phyloP scores from a whole-genome alignment of 2,888 invertebrate genomes.

The Heteromyza rotundicornis region DNA sequence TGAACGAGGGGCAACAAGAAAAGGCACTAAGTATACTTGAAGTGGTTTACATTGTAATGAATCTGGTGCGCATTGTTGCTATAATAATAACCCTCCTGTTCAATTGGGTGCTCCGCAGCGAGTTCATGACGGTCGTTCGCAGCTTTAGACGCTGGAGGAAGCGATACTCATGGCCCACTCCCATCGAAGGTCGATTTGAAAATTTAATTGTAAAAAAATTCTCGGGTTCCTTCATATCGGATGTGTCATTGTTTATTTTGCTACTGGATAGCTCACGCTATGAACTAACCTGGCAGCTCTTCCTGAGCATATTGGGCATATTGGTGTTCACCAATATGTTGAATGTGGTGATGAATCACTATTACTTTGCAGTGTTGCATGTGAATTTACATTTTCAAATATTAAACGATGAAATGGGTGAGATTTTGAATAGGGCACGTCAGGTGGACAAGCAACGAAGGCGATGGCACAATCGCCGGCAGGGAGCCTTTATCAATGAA shows the following conservation, averaged over 20 bases:
- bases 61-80: not conserved
- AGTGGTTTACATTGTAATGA: not conserved
- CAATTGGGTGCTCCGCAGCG: not conserved
- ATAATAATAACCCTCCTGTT: not conserved
- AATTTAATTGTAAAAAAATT: not conserved
- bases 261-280: not conserved
- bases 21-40: too few relatives aligned
- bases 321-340: not conserved
- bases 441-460: not conserved
- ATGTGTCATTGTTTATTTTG: not conserved
- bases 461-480: too few relatives aligned
- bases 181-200: too few relatives aligned
- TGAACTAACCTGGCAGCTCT: not conserved
- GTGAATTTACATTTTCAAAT: not conserved
- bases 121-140: not conserved
- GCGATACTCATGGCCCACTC: too few relatives aligned
- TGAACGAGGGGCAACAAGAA: too few relatives aligned
- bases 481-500: not conserved
- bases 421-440: not conserved
- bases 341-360: not conserved
- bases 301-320: not conserved
- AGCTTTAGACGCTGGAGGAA: not conserved
- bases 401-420: not conserved
- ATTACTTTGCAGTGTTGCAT: not conserved
- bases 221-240: not conserved